Base-by-base conservation (phyloP, 1,140 invertebrate genomes). In the Contarinia nasturtii region DNA sequence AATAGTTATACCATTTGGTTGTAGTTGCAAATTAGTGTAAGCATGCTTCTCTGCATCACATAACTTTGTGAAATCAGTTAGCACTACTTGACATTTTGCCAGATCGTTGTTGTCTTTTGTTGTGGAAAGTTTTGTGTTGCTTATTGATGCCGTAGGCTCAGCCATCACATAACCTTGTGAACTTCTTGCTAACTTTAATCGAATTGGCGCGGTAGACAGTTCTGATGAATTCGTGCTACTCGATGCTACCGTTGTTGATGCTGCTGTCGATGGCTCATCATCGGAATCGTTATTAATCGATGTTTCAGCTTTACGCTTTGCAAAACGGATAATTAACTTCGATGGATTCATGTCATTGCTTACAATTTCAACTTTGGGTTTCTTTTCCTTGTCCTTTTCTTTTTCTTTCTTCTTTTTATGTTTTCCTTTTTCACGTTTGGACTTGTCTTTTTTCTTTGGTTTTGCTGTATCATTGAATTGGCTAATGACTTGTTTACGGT, bases 141-240 rank as follows among this genome's bases (percentile, higher is more conserved):
- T 5, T 27, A 10, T 27, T 3, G 27, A 27, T 27, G 27, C 27
- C 10, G 27, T 27, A 5, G 27, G 27, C 10, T 27, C 66, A 19
- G 46, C 70, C 65, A 76, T 77, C 38, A 77, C 70, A 57, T 77
- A 76, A 34, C 84, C 84, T 51, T 83, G 76, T 18, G 80, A 75
- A 52, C 80, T 82, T 34, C 84, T 72, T 1, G 81, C 73, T 47
- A 88, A 62, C 73, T 88, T 89, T 67, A 89, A 75, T 46, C 80
- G 73, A 48, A 89, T 83, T 1, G 84, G 83, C 27, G 77, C 77
- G 38, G 78, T 82, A 81, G 12, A 71, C 71, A 49, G 75, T 72
- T 50, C 75, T 69, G 49, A 75, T 12, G 21, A 20, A 12, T 20
- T 43, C 11, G 27, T 43, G 2, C 44, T 12, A 46, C 18, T 15